Base-by-base conservation (phyloP, 2,797 vertebrate genomes). In the Macrochelys suwanniensis region DNA sequence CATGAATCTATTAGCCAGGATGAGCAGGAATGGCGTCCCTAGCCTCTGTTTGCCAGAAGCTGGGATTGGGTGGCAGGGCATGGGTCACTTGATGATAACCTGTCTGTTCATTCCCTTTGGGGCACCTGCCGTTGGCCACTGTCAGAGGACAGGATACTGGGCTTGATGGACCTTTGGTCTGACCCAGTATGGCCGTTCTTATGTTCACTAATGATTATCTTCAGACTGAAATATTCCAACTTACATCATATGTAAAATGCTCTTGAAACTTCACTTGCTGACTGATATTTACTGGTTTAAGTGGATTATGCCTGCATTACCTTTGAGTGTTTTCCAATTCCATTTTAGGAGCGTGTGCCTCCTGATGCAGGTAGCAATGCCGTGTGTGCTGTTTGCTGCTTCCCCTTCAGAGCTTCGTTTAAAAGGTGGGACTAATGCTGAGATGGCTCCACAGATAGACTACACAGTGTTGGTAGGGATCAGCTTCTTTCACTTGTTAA, bases 381-480 rank as follows among this genome's bases (percentile, higher is more conserved):
- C 99, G 13, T 99, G 99, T 78, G 98, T 99, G 42, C 98, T 99
- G 50, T 99, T 98, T 83, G 98, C 99, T 33, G 98, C 98, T 49
- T 98, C 98, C 28, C 98, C 99, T 5, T 99, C 99, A 31, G 98
- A 99, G 91, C 98, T 99, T 28, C 98, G 89, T 93, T 98, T 99
- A 96, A 99, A 99, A 98, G 99, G 99, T 57, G 99, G 99, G 83
- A 99, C 99, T 80, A 99, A 99, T 79, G 99, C 99, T 16, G 99
- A 99, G 93, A 99, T 99, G 99, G 99, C 99, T 26, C 99, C 99
- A 26, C 99, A 99, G 98, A 99, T 99, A 28, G 99, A 99, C 97
- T 99, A 99, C 98, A 99, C 99, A 1, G 65, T 99, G 84, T 99
- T 99, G 99, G 99, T 99, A 97, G 92, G 96, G 51, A 71, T 49